Conservation (phyloP, 2,797 vertebrate genomes). For the Cacajao melanocephalus region DNA sequence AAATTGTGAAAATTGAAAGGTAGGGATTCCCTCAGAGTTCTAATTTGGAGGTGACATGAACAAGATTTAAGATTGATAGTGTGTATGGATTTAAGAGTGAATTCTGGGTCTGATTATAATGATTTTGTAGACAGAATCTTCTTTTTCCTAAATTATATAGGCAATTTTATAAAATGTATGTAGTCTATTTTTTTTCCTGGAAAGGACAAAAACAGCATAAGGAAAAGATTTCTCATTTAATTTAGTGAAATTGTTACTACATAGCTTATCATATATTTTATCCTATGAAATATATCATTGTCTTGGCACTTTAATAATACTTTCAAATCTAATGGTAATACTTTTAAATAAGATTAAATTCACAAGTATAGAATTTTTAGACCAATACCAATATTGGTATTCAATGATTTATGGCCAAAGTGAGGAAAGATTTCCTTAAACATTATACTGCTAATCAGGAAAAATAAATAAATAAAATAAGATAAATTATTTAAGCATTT, state of each 20-base stretch:
- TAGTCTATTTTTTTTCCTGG: not conserved
- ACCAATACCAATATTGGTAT: not conserved
- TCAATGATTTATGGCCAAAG: not conserved
- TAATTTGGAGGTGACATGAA: not conserved
- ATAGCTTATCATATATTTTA: not conserved
- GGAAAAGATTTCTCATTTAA: not conserved
- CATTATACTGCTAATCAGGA: not conserved
- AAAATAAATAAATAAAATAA: not conserved
- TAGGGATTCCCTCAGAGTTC: not conserved
- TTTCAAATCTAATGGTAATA: not conserved
- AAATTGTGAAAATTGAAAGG: not conserved
- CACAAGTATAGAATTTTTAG: not conserved
- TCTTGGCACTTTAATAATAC: not conserved
- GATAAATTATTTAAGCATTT: not conserved
- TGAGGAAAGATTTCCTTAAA: not conserved
- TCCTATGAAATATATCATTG: not conserved
- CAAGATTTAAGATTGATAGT: not conserved
- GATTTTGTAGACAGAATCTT: not conserved
- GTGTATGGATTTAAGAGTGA: not conserved
- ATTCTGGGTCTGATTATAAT: not conserved
- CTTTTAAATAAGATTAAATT: not conserved
- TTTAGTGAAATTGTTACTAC: not conserved
- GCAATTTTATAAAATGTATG: not conserved
- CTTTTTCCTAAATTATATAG: not conserved
- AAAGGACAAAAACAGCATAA: not conserved